phyloP scores from a whole-genome alignment of 2,113 vertebrate species.

The Indri indri region DNA sequence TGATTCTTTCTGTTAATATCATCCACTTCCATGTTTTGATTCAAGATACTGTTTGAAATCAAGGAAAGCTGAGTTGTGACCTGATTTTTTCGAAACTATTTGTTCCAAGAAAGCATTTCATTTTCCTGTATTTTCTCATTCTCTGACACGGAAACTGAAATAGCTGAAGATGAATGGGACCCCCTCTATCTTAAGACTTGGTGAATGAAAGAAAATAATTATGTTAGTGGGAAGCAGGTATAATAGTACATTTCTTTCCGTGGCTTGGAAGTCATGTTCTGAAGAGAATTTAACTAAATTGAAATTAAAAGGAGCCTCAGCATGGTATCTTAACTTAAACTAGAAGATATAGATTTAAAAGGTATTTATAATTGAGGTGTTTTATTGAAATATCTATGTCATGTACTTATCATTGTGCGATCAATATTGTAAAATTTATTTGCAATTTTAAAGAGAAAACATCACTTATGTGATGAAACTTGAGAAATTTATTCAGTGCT shows the following conservation, averaged over 20 bases:
- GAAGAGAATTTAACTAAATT: neutral
- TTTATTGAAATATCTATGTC: neutral
- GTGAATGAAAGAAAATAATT: neutral
- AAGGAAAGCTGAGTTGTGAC: neutral
- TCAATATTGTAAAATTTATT: neutral
- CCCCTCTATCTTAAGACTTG: neutral
- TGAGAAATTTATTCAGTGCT: neutral
- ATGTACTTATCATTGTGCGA: neutral
- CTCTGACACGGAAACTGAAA: neutral
- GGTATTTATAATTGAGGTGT: neutral
- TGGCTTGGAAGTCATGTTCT: neutral
- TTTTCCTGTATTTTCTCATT: neutral
- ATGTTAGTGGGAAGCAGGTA: accelerated
- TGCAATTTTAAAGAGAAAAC: neutral
- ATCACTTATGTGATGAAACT: neutral
- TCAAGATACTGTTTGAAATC: neutral
- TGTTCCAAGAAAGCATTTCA: neutral
- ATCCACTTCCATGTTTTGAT: neutral
- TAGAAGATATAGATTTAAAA: neutral
- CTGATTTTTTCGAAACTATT: neutral
- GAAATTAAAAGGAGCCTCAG: neutral
- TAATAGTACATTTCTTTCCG: neutral
- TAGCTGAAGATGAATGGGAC: neutral
- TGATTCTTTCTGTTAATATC: neutral
- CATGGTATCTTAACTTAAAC: neutral